phyloP scores from a whole-genome alignment of 2,797 vertebrate species.

The Intellagama lesueurii region DNA sequence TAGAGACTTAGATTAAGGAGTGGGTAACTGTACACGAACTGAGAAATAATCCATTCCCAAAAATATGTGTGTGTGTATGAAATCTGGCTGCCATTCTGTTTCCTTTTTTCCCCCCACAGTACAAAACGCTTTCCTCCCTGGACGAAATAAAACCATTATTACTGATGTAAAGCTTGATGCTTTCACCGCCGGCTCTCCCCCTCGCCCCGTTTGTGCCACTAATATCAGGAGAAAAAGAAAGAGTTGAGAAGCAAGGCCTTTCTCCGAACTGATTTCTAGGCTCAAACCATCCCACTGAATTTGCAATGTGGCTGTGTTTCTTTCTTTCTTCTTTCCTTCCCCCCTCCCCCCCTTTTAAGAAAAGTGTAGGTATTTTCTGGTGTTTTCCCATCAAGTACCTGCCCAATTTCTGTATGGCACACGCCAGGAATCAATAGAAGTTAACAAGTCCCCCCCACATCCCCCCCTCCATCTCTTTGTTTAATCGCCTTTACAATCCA shows the following conservation, averaged over 20 bases:
- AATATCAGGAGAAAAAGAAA: slow-evolving; percentile 25
- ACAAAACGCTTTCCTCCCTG: slow-evolving; percentile 17
- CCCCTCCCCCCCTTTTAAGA: slow-evolving; percentile 60
- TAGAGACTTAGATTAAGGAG: neutral
- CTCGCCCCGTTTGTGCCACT: slow-evolving; percentile 60
- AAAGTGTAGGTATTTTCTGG: slow-evolving; percentile 88
- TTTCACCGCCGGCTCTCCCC: slow-evolving; percentile 19
- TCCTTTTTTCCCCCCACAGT: neutral
- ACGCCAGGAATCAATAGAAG: slow-evolving; percentile 99
- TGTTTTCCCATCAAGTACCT: slow-evolving; percentile 98
- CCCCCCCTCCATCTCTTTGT: slow-evolving; percentile 89
- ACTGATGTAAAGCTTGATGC: slow-evolving; percentile 13
- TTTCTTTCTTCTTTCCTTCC: slow-evolving; percentile 52
- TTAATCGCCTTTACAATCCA: slow-evolving; percentile 89
- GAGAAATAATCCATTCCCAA: neutral
- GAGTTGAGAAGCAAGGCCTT: slow-evolving; percentile 62
- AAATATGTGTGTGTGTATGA: neutral
- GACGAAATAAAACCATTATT: slow-evolving; percentile 11
- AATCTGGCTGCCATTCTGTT: too few relatives aligned
- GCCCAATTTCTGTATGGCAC: slow-evolving; percentile 98
- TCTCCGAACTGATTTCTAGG: slow-evolving; percentile 71
- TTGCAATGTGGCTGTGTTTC: slow-evolving; percentile 79
- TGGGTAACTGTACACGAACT: neutral
- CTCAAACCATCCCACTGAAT: slow-evolving; percentile 80
- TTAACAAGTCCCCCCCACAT: slow-evolving; percentile 99